Conservation (phyloP, 2,113 vertebrate genomes). For the Tachuris rubrigastra region DNA sequence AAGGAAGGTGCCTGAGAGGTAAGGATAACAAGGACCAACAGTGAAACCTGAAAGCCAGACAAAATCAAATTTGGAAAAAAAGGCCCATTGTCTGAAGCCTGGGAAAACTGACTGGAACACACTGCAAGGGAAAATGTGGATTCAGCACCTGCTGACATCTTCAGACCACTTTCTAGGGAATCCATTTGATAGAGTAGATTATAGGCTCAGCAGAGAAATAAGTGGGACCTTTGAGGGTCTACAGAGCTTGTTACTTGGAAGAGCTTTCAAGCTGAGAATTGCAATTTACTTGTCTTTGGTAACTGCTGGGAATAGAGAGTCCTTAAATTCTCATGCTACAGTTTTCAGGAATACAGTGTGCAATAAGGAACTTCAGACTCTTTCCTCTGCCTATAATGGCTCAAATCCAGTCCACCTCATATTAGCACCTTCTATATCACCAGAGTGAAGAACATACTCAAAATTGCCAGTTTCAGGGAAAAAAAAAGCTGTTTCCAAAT, state of each 20-base stretch:
- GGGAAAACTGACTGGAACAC: background rate
- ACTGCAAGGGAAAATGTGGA: background rate
- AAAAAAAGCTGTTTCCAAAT: background rate
- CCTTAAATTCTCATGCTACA: background rate
- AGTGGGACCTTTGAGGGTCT: background rate
- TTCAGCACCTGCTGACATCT: background rate
- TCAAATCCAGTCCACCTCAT: background rate
- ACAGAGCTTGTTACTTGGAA: background rate
- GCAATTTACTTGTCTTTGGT: background rate
- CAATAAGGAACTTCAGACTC: background rate
- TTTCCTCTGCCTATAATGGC: background rate
- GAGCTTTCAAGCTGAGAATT: background rate
- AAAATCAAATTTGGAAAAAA: background rate
- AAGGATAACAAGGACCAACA: background rate
- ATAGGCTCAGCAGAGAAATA: background rate
- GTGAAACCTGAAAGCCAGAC: background rate
- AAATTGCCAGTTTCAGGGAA: background rate
- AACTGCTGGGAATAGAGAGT: background rate
- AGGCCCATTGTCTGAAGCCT: background rate
- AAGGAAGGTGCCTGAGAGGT: background rate
- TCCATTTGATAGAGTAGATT: background rate
- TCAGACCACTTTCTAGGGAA: background rate
- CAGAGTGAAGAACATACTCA: background rate
- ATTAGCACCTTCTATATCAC: accelerated
- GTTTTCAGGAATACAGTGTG: background rate